Evolutionary conservation across 1,140 invertebrate genomes (phyloP).

Genomic region (Helicorthomorpha holstii): DNA sequence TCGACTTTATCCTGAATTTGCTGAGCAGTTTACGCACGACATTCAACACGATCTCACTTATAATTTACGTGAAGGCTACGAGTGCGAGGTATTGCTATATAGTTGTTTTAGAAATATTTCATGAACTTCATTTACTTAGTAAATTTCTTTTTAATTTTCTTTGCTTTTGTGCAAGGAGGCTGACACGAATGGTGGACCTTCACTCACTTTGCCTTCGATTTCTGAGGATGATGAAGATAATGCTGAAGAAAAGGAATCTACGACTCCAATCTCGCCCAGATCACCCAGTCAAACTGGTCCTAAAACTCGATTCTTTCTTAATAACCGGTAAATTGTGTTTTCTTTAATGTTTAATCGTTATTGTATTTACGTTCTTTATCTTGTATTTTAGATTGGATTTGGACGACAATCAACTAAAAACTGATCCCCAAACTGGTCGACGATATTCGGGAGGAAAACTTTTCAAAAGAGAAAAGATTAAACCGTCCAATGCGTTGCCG

Average conservation of each 20-base stretch:
- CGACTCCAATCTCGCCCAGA: slow-evolving; percentile 13
- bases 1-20: slow-evolving; percentile 80
- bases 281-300: neutral
- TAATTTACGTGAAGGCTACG: slow-evolving; percentile 83
- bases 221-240: slow-evolving; percentile 80
- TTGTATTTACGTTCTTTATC: slow-evolving; percentile 1
- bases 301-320: slow-evolving; percentile 3
- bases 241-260: slow-evolving; percentile 42
- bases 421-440: neutral
- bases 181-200: slow-evolving; percentile 43
- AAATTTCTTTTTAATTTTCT: too few species aligned
- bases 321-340: neutral
- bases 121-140: neutral
- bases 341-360: neutral
- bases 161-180: slow-evolving; percentile 2
- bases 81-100: slow-evolving; percentile 44
- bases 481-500: neutral
- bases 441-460: neutral
- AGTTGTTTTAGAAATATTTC: neutral
- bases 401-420: neutral
- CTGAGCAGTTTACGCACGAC: slow-evolving; percentile 72
- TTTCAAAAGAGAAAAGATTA: neutral
- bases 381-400: neutral
- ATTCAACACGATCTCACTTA: slow-evolving; percentile 91
- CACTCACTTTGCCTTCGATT: slow-evolving; percentile 64